Evolutionary conservation across 1,140 invertebrate species (phyloP).

Genomic region (Aphelenchoides fujianensis): DNA sequence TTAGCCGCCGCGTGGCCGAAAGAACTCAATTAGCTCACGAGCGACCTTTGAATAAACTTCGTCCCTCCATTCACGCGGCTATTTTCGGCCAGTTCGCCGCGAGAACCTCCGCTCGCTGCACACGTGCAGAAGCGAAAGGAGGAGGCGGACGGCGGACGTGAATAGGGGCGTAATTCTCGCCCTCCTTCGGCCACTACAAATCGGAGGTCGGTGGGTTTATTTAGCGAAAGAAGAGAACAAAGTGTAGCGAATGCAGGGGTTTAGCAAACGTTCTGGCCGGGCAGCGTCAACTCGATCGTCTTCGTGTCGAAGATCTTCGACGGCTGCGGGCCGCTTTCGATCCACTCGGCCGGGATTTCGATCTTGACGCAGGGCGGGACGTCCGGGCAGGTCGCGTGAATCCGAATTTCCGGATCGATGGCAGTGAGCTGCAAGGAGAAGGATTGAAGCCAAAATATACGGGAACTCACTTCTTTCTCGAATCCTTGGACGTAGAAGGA

Average conservation of each 20-base stretch:
- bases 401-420: constrained; percentile 13
- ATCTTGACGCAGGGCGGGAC: not conserved
- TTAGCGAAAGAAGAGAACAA: not conserved
- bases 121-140: not conserved
- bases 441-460: too few relatives aligned
- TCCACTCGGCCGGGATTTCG: not conserved
- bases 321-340: not conserved
- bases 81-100: too few relatives aligned
- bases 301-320: not conserved
- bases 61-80: too few relatives aligned
- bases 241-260: not conserved
- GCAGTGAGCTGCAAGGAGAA: too few relatives aligned
- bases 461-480: constrained; percentile 1
- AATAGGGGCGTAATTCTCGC: not conserved
- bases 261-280: not conserved
- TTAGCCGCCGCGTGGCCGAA: too few relatives aligned
- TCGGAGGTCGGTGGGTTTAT: not conserved
- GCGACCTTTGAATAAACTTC: too few relatives aligned
- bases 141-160: not conserved
- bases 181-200: not conserved
- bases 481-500: not conserved
- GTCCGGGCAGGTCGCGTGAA: not conserved
- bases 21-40: too few relatives aligned
- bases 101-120: too few relatives aligned
- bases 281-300: not conserved